Percentiles rank a stretch among this genome's conserved stretches.
Evolutionary conservation across 1,140 invertebrate genomes (phyloP).

Genomic region (Psix sp.): DNA sequence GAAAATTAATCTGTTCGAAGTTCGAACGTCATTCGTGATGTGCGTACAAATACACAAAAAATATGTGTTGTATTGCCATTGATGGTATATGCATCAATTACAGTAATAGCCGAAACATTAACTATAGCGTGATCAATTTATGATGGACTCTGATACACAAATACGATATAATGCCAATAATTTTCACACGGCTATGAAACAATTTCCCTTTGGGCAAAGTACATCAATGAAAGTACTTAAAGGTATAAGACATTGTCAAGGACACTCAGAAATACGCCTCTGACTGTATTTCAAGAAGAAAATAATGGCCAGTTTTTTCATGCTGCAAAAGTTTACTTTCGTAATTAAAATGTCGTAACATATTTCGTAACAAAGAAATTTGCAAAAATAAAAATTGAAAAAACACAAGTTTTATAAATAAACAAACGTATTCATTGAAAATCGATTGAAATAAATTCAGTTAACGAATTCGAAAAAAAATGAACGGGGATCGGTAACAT

Average conservation of each 20-base stretch:
- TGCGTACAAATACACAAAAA: constrained; percentile 15
- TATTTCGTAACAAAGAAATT: no score
- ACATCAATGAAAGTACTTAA: constrained; percentile 20
- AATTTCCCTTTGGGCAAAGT: constrained; percentile 17
- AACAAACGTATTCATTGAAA: no score
- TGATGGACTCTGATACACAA: constrained; percentile 22
- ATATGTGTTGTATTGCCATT: constrained; percentile 3
- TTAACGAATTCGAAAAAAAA: no score
- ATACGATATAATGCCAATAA: constrained; percentile 28
- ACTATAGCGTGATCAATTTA: constrained; percentile 32
- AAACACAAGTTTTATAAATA: no score
- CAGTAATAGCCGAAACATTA: constrained; percentile 34
- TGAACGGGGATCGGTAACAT: no score
- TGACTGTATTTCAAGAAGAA: no score
- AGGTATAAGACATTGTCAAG: constrained; percentile 25
- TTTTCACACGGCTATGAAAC: constrained; percentile 8
- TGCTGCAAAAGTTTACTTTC: no score
- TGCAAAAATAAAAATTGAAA: no score
- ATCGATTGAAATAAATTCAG: no score
- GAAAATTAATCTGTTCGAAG: constrained; percentile 21
- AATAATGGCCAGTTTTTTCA: no score
- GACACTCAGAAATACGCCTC: neutral
- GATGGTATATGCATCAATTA: constrained; percentile 36
- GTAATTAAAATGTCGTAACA: no score
- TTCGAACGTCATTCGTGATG: constrained; percentile 19